Conservation (phyloP, 2,797 vertebrate species). For the Champsocephalus gunnari region DNA sequence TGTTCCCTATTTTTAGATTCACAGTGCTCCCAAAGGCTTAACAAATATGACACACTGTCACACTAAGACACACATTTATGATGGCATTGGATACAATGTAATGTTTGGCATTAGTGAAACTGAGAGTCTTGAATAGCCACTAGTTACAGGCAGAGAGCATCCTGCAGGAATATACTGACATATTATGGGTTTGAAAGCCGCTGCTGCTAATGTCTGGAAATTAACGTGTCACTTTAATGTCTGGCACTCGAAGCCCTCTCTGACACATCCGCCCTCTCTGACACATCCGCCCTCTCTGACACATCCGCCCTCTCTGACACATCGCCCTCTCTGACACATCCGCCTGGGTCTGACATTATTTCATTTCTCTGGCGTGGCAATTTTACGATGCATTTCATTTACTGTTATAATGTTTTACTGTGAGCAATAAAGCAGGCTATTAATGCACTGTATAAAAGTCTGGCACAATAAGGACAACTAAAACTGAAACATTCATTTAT, state of each 20-base stretch:
- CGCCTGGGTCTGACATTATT: constrained; percentile 50
- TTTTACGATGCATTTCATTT: constrained; percentile 58
- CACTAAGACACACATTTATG: constrained; percentile 28
- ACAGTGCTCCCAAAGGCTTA: constrained; percentile 10
- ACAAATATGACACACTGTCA: constrained; percentile 8
- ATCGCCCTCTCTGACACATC: background rate
- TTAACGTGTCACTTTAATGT: constrained; percentile 65
- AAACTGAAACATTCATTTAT: constrained; percentile 4
- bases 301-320: no score
- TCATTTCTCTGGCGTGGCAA: constrained; percentile 26
- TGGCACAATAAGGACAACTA: constrained; percentile 6
- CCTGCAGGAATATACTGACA: constrained; percentile 68
- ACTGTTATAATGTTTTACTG: constrained; percentile 58
- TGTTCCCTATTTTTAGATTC: constrained; percentile 39
- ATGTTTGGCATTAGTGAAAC: constrained; percentile 22
- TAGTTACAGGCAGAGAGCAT: constrained; percentile 43
- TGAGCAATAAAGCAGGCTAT: constrained; percentile 47
- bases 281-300: background rate
- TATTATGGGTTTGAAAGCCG: constrained; percentile 48
- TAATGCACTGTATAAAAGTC: constrained; percentile 29
- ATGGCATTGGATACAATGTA: constrained; percentile 4
- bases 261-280: constrained; percentile 27
- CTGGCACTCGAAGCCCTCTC: constrained; percentile 36
- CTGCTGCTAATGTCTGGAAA: constrained; percentile 62
- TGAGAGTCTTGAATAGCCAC: constrained; percentile 20